These are phyloP conservation scores for Talpa occidentalis DNA, from an alignment of 2,113 vertebrate genomes.

Conservation along the genomic window DNA sequence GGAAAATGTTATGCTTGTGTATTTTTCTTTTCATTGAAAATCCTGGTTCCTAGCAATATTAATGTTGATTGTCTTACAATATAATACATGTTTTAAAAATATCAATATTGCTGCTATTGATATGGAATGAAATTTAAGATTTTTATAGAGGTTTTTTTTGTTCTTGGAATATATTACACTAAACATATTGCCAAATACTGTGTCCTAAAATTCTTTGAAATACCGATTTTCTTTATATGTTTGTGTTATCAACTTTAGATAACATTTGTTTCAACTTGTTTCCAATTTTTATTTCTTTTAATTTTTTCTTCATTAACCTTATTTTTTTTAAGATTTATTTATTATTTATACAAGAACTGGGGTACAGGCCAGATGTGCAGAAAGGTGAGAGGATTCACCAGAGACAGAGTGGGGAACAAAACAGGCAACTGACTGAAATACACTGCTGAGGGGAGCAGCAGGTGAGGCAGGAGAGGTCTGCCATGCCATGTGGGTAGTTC, in stretches of 20 bases:
- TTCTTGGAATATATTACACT: neutral
- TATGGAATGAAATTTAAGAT: neutral
- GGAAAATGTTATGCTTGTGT: neutral
- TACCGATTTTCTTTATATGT: neutral
- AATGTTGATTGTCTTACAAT: neutral
- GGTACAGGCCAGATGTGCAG: too few relatives aligned
- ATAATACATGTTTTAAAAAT: neutral
- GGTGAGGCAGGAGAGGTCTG: too few relatives aligned
- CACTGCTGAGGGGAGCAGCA: too few relatives aligned
- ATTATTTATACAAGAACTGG: too few relatives aligned
- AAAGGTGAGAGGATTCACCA: too few relatives aligned
- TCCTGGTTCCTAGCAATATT: neutral
- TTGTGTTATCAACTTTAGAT: neutral
- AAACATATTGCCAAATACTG: neutral
- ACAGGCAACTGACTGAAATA: too few relatives aligned
- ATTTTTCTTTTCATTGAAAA: constrained; percentile 19
- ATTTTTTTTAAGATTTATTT: too few relatives aligned
- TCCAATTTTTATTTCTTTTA: neutral
- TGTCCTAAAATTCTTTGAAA: neutral
- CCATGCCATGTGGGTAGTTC: too few relatives aligned
- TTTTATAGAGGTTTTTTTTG: neutral
- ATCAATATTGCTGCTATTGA: neutral
- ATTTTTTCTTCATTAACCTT: too few relatives aligned
- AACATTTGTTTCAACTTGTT: neutral
- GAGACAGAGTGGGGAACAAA: too few relatives aligned